phyloP scores from a whole-genome alignment of 2,888 invertebrate species.

The Nymphalis urticae region DNA sequence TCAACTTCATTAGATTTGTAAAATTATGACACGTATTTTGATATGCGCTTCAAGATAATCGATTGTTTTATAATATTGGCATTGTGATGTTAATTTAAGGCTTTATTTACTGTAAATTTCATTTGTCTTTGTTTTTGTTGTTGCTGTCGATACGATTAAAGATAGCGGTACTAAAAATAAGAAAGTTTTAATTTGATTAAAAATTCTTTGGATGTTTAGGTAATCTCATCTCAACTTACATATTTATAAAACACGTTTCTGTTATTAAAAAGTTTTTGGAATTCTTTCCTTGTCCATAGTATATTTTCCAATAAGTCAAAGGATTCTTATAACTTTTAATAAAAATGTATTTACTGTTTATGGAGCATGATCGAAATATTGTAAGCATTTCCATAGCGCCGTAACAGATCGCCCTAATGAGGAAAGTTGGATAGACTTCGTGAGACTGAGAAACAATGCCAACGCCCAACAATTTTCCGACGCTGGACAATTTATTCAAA shows the following conservation, averaged over 20 bases:
- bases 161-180: background rate
- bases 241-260: background rate
- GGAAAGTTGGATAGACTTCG: constrained; percentile 73
- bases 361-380: constrained; percentile 46
- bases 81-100: too few species aligned
- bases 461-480: constrained; percentile 70
- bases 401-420: constrained; percentile 74
- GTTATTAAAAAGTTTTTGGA: background rate
- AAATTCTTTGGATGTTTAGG: constrained; percentile 5
- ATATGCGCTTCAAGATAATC: too few species aligned
- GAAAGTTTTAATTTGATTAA: background rate
- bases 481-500: constrained; percentile 76
- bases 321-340: constrained; percentile 34
- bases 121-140: too few species aligned
- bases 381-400: constrained; percentile 58
- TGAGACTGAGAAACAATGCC: constrained; percentile 69
- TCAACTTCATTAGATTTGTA: too few species aligned
- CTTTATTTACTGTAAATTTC: too few species aligned
- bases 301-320: constrained; percentile 2
- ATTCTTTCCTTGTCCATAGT: background rate
- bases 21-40: too few species aligned
- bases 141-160: background rate
- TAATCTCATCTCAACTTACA: constrained; percentile 1
- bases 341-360: constrained; percentile 43
- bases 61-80: too few species aligned